Evolutionary conservation across 2,797 vertebrate genomes (phyloP).

Genomic region (Corythornis leucogaster): DNA sequence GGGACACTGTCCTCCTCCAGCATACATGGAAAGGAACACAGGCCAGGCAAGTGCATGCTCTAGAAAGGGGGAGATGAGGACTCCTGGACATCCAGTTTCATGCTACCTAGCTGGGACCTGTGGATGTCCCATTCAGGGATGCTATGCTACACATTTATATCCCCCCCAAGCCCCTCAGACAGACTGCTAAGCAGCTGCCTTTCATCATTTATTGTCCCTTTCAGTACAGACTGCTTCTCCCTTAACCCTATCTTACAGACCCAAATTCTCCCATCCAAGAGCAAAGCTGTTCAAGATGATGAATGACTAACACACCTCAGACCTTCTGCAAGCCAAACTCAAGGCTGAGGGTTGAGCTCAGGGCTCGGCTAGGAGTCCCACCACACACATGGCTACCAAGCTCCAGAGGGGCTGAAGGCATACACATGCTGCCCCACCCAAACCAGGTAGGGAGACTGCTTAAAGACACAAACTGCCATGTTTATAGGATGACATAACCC

Average conservation of each 20-base stretch:
- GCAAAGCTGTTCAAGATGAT: background rate
- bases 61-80: background rate
- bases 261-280: background rate
- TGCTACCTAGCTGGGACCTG: background rate
- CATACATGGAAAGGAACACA: background rate
- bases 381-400: background rate
- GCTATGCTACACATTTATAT: background rate
- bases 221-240: background rate
- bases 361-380: background rate
- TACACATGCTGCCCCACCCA: fast-evolving
- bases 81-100: background rate
- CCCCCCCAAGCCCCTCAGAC: background rate
- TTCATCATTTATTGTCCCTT: background rate
- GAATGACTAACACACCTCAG: background rate
- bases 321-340: background rate
- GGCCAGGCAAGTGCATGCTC: background rate
- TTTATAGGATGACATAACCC: background rate
- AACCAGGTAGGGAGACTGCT: background rate
- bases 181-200: background rate
- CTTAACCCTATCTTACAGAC: background rate
- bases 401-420: background rate
- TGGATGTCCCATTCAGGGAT: background rate
- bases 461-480: background rate
- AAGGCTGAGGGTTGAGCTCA: background rate
- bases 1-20: background rate